Evolutionary conservation across 2,797 vertebrate genomes (phyloP).

Genomic region (Coendou prehensilis): DNA sequence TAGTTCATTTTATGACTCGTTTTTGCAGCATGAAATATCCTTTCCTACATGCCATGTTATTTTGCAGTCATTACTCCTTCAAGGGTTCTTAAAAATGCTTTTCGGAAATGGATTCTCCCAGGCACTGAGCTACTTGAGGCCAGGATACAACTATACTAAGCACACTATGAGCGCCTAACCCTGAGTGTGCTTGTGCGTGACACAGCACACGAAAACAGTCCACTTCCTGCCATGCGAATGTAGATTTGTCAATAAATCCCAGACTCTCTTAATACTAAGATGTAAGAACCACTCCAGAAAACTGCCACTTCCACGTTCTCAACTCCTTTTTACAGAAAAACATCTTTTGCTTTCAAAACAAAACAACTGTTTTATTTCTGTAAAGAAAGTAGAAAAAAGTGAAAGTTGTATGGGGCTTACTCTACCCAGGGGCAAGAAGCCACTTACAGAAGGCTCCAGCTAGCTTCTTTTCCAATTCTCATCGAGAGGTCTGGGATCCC

Average conservation of each 20-base stretch:
- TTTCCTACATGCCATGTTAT: constrained; percentile 91
- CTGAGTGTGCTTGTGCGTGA: constrained; percentile 20
- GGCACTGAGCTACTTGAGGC: constrained; percentile 86
- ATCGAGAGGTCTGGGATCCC: constrained; percentile 54
- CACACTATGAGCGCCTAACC: constrained; percentile 72
- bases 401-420: constrained; percentile 31
- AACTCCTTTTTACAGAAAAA: constrained; percentile 84
- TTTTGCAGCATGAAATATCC: constrained; percentile 89
- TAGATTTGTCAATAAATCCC: constrained; percentile 60
- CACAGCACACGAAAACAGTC: not conserved
- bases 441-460: constrained; percentile 37
- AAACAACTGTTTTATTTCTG: constrained; percentile 74
- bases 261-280: constrained; percentile 17
- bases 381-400: constrained; percentile 45
- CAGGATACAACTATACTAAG: constrained; percentile 84
- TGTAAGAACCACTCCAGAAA: constrained; percentile 78
- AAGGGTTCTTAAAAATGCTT: constrained; percentile 89
- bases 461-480: constrained; percentile 75
- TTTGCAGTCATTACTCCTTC: constrained; percentile 91
- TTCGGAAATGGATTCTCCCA: constrained; percentile 86
- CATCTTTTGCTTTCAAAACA: constrained; percentile 87
- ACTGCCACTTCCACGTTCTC: constrained; percentile 78
- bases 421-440: constrained; percentile 31
- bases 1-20: constrained; percentile 96
- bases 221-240: constrained; percentile 55